A percentile compares a stretch with the other conserved stretches of the same genome.
phyloP scores from a whole-genome alignment of 2,797 vertebrate species.

The Danionella dracula region DNA sequence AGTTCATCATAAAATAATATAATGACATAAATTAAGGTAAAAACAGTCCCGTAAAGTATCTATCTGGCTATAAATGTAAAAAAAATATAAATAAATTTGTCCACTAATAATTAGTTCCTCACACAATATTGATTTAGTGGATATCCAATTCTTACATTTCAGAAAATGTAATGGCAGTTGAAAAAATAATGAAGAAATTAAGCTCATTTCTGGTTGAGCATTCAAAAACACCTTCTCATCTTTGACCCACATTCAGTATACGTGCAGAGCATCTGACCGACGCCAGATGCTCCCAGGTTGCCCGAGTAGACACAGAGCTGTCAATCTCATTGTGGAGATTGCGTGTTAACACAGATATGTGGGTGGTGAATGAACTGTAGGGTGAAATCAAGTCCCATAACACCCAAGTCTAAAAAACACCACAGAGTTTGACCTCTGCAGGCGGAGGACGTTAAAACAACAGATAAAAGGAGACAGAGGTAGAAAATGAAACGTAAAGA shows the following conservation, averaged over 20 bases:
- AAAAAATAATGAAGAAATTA: too few species aligned
- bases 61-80: too few species aligned
- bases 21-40: too few species aligned
- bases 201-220: too few species aligned
- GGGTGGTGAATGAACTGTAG: not conserved
- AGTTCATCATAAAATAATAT: too few species aligned
- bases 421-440: slow-evolving; percentile 11
- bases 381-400: not conserved
- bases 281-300: not conserved
- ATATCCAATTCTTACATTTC: too few species aligned
- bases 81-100: too few species aligned
- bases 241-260: not conserved
- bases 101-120: too few species aligned
- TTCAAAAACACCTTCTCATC: too few species aligned
- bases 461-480: slow-evolving; percentile 31
- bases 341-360: not conserved
- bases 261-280: not conserved
- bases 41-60: too few species aligned
- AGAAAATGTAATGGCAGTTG: too few species aligned
- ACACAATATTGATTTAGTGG: too few species aligned
- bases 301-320: not conserved
- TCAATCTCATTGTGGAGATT: not conserved
- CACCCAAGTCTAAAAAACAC: not conserved
- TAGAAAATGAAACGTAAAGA: slow-evolving; percentile 6
- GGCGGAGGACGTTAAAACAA: slow-evolving; percentile 5